Evolutionary conservation across 2,888 invertebrate genomes (phyloP).

Genomic region (Ochlodes sylvanus): DNA sequence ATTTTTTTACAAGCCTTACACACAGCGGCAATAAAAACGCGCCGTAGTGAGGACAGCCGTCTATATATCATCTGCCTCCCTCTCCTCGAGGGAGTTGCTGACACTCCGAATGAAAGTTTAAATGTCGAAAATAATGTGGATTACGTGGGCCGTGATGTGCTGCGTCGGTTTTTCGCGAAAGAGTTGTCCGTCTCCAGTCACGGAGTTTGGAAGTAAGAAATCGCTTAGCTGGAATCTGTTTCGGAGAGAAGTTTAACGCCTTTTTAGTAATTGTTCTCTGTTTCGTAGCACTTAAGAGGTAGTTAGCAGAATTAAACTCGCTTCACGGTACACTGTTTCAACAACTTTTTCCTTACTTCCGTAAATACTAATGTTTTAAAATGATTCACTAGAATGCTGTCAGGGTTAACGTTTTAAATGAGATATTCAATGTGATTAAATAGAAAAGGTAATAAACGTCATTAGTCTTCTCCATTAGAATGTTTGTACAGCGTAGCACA

Average conservation of each 20-base stretch:
- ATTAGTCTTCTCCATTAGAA: too few relatives aligned
- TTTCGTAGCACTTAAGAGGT: constrained; percentile 28
- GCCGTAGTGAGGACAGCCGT: constrained; percentile 61
- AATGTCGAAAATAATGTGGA: constrained; percentile 72
- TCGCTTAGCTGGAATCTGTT: constrained; percentile 20
- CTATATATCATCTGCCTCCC: constrained; percentile 72
- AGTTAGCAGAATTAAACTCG: constrained; percentile 35
- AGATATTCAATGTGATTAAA: background rate
- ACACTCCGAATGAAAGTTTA: constrained; percentile 75
- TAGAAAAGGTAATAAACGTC: too few relatives aligned
- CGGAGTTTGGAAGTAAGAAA: constrained; percentile 23
- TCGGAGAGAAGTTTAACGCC: constrained; percentile 28
- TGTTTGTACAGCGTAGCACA: too few relatives aligned
- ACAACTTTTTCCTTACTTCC: background rate
- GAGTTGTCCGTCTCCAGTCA: constrained; percentile 38
- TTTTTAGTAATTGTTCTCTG: constrained; percentile 36
- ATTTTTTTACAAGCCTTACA: constrained; percentile 80
- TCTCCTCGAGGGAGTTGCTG: constrained; percentile 57
- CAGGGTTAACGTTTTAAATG: background rate
- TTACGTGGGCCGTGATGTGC: constrained; percentile 59
- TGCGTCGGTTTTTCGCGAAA: constrained; percentile 34
- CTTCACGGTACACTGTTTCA: constrained; percentile 15
- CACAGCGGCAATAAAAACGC: constrained; percentile 78
- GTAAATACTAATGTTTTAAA: constrained; percentile 6
- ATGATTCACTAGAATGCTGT: background rate